Conservation (phyloP, 2,113 vertebrate species). For the Neofelis nebulosa region DNA sequence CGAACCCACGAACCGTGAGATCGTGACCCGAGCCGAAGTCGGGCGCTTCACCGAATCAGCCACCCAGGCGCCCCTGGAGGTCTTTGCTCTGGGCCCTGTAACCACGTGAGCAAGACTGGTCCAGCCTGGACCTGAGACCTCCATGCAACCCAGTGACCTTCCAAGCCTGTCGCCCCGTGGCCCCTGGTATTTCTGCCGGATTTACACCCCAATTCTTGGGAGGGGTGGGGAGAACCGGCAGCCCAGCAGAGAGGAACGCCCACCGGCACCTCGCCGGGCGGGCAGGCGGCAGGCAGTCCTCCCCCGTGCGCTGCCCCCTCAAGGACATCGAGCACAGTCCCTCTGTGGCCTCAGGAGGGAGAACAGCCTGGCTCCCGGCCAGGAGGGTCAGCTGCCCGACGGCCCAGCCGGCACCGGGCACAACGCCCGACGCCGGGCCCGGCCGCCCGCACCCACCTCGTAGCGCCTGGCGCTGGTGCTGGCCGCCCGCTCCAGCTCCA, state of each 20-base stretch:
- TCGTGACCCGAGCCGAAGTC: no score
- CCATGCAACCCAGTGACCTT: not conserved
- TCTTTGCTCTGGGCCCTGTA: not conserved
- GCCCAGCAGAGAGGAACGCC: not conserved
- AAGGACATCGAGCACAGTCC: not conserved
- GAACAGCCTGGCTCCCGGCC: not conserved
- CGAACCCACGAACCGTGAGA: no score
- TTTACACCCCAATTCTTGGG: not conserved
- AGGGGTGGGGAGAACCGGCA: not conserved
- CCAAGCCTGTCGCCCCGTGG: not conserved
- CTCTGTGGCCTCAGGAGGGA: not conserved
- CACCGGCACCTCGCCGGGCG: accelerated
- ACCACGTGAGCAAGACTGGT: not conserved
- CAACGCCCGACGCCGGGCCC: accelerated
- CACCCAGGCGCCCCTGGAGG: no score
- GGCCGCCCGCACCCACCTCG: slow-evolving; percentile 85
- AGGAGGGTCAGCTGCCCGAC: no score
- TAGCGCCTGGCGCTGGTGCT: slow-evolving; percentile 90
- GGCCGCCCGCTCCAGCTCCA: slow-evolving; percentile 94
- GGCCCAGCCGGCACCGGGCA: not conserved
- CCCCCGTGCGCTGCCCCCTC: slow-evolving; percentile 52
- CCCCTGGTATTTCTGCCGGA: not conserved
- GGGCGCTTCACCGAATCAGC: no score
- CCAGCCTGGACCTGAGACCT: not conserved
- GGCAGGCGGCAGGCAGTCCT: not conserved